These are phyloP conservation scores for Coleophora flavipennella DNA, from an alignment of 2,888 invertebrate genomes.

Conservation along the genomic window DNA sequence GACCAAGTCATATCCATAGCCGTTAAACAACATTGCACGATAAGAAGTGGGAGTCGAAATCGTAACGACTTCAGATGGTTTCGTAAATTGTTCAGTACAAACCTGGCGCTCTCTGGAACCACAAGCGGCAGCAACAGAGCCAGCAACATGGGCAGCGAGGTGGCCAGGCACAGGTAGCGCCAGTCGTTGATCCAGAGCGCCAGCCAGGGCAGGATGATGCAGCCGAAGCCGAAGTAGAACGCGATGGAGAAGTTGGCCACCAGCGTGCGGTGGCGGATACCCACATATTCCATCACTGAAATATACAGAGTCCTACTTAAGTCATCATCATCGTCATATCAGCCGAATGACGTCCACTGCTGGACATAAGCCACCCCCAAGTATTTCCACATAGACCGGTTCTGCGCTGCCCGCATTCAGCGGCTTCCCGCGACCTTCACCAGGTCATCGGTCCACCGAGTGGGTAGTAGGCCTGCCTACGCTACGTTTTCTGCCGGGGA, in stretches of 20 bases:
- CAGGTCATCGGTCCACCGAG: no score
- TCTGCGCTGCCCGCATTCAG: no score
- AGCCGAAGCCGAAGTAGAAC: slow-evolving; percentile 37
- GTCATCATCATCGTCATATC: no score
- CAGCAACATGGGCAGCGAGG: slow-evolving; percentile 36
- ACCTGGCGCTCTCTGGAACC: slow-evolving; percentile 51
- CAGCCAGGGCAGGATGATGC: slow-evolving; percentile 35
- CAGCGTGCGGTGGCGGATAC: slow-evolving; percentile 43
- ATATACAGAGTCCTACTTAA: no score
- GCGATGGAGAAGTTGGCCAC: slow-evolving; percentile 46
- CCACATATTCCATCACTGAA: slow-evolving; percentile 49
- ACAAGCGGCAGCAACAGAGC: slow-evolving; percentile 32
- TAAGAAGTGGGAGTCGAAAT: neutral
- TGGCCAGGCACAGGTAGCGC: slow-evolving; percentile 32
- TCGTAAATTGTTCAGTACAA: neutral
- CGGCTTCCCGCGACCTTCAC: no score
- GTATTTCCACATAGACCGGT: no score
- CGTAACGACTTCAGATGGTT: no score
- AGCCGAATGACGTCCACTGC: no score
- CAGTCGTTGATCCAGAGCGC: slow-evolving; percentile 44
- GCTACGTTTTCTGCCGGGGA: no score
- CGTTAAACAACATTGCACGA: neutral
- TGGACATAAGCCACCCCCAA: no score
- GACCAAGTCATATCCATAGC: no score
- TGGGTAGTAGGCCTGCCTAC: no score